A percentile compares a stretch with the other conserved stretches of the same genome.
Conservation (phyloP, 2,113 vertebrate genomes). For the Gnathonemus longibarbis region DNA sequence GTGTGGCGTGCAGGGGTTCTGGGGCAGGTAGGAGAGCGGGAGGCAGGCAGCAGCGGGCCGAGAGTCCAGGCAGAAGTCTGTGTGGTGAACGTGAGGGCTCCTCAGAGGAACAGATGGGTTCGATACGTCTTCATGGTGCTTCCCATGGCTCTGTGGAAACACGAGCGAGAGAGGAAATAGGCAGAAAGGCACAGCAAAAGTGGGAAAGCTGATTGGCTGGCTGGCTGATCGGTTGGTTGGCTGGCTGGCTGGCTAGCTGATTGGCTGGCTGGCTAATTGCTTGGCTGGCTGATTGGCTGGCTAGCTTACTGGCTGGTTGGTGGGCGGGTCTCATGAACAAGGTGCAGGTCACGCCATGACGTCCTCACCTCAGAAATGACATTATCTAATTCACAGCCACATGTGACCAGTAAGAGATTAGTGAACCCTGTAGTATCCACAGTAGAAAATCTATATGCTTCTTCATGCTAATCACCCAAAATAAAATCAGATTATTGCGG, state of each 20-base stretch:
- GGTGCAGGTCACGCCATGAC: neutral
- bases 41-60: slow-evolving; percentile 53
- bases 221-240: neutral
- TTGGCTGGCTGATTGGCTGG: neutral
- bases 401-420: neutral
- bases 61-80: slow-evolving; percentile 59
- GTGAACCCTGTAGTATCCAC: neutral
- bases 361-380: neutral
- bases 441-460: neutral
- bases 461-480: neutral
- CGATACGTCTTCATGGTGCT: slow-evolving; percentile 62
- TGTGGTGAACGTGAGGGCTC: slow-evolving; percentile 53
- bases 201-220: neutral
- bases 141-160: slow-evolving; percentile 67
- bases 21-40: slow-evolving; percentile 61
- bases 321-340: neutral
- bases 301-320: neutral
- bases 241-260: neutral
- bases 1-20: slow-evolving; percentile 60
- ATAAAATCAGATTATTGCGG: neutral
- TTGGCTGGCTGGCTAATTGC: neutral
- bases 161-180: slow-evolving; percentile 28
- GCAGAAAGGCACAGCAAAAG: neutral
- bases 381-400: neutral
- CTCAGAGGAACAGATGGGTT: slow-evolving; percentile 71